Evolutionary conservation across 2,888 invertebrate species (phyloP), one percentile per base, ranked within the genome.

Genomic region (Teleogryllus oceanicus): DNA sequence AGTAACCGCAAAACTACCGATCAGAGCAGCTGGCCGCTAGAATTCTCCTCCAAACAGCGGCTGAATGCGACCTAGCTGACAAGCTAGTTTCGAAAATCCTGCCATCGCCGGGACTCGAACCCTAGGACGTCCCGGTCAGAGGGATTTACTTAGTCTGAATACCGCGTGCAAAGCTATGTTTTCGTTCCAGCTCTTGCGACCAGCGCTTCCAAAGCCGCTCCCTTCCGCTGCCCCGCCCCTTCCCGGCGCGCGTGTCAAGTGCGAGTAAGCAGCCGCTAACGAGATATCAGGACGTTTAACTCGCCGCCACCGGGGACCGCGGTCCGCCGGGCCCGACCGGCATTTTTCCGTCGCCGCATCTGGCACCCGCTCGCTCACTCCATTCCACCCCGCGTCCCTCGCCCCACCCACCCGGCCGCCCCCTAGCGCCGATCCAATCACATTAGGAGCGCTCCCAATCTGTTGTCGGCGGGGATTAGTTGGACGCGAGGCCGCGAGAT

Each of bases 211-310:
- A 37, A 37, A 37, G 37, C 37, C 37, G 5, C 37, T 37, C 37
- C 37, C 37, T 37, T 37, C 37, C 37, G 37, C 37, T 37, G 37
- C 37, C 37, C 37, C 37, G 37, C 37, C 37, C 37, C 8, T 37
- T 37, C 37, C 37, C 37, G 37, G 8, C 1, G 5, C 37, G 37
- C 62, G 62, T 18, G 62, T 62, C 62, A 62, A 62, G 16, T 1
- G 62, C 62, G 62, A 13, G n/a, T n/a, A 18, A 13, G 62, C 62
- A 62, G 16, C n/a, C 62, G 13, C 16, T 62, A 62, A 62, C 62
- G 62, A 62, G 62, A 62, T 62, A 62, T 62, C 62, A 13, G n/a
- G n/a, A 62, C 62, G 62, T 62, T 62, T 62, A 62, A 62, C 62
- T 62, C 62, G 62, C 62, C 13, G 62, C n/a, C 62, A 11, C 16